Base-by-base conservation (phyloP, 2,113 vertebrate species). In the crab-eating macaque (Macaca fascicularis) region DNA sequence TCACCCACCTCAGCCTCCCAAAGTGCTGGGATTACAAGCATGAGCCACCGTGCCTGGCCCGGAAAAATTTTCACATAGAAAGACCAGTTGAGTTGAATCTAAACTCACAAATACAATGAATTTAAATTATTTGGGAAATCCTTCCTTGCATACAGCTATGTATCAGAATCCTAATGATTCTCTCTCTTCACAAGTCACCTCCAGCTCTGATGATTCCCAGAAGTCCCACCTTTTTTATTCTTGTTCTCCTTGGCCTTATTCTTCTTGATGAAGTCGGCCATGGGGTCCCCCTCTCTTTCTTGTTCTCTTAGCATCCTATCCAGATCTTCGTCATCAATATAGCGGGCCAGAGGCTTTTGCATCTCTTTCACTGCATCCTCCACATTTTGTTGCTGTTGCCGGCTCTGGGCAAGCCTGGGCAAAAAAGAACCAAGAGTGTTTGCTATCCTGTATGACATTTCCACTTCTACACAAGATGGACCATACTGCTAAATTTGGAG, bases 221-320 rank as follows among this genome's bases (percentile, higher is more conserved):
- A 78, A 85, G 59, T 38, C 97, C 98, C 88, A 98, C 99, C 99
- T 98, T 99, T 99, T 85, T 98, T 98, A n/a, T 99, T 99, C 8
- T 98, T 98, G 96, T 32, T 97, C 90, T 98, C 99, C 85, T 99
- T 99, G 22, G 99, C 99, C 94, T 99, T 99, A 84, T 99, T 99
- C 57, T 99, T 99, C 90, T 99, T 99, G 70, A 99, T 99, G 96
- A 99, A 99, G 7, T 98, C 99, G 6, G 99, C 99, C 99, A 99
- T 99, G 0, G 99, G 99, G 98, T 99, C 99, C 3, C 99, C 99
- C 0, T 99, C 99, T 52, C 99, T 99, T 97, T 99, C 99, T 76
- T 99, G 99, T 7, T 99, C 99, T 85, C 99, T 98, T 98, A 99
- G 98, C 99, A 99, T 99, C 25, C 98, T 98, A 90, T 99, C 99